phyloP scores from a whole-genome alignment of 2,797 vertebrate genomes.

The Phalanger gymnotis region DNA sequence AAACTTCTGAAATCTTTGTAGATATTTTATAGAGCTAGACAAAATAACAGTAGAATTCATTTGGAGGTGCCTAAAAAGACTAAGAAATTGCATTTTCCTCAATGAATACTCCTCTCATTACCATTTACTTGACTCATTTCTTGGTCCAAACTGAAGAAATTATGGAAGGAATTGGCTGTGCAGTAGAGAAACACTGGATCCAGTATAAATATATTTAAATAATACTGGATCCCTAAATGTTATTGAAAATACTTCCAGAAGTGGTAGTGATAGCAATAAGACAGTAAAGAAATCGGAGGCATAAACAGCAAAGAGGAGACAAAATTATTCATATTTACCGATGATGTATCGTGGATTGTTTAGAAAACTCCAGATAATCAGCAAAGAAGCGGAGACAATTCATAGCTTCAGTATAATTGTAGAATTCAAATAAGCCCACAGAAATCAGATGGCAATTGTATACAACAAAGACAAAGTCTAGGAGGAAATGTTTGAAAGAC shows the following conservation, averaged over 20 bases:
- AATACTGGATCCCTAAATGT: not conserved
- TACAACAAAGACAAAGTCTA: not conserved
- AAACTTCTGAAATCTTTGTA: not conserved
- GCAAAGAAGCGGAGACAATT: not conserved
- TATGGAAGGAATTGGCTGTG: not conserved
- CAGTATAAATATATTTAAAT: too few relatives aligned
- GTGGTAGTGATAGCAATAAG: not conserved
- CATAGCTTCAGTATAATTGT: not conserved
- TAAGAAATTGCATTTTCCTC: not conserved
- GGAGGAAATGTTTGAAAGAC: not conserved
- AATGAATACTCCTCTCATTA: not conserved
- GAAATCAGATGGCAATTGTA: not conserved
- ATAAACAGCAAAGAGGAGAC: not conserved
- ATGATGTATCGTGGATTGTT: not conserved
- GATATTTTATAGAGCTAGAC: not conserved
- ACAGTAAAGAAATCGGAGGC: not conserved
- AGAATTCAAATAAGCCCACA: not conserved
- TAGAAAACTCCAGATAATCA: not conserved
- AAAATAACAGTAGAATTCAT: not conserved
- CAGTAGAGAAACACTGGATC: not conserved
- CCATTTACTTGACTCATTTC: conserved; percentile 30
- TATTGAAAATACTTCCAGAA: not conserved
- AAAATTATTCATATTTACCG: not conserved
- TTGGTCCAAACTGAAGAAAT: not conserved
- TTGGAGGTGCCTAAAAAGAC: not conserved